phyloP scores from a whole-genome alignment of 2,888 invertebrate genomes.

The Calameuta filiformis region DNA sequence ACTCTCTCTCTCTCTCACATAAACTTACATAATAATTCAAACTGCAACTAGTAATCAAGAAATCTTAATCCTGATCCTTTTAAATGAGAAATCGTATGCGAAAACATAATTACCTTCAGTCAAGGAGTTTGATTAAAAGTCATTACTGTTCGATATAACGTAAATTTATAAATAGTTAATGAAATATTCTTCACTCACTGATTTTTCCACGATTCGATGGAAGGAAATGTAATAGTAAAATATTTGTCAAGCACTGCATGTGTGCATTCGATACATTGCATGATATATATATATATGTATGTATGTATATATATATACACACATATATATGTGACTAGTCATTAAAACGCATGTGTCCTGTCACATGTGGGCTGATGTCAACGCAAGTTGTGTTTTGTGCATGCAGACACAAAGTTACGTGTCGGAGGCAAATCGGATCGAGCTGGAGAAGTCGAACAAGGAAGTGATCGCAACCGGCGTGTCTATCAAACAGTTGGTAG shows the following conservation, averaged over 20 bases:
- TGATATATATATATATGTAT: neutral
- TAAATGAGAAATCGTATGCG: neutral
- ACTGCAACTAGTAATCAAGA: neutral
- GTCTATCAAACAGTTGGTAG: constrained; percentile 68
- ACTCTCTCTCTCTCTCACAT: neutral
- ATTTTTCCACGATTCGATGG: too few relatives aligned
- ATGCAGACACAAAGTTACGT: constrained; percentile 65
- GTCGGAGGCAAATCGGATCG: constrained; percentile 60
- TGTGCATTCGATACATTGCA: neutral
- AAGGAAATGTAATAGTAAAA: neutral
- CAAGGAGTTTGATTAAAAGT: neutral
- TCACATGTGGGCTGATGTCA: constrained; percentile 3
- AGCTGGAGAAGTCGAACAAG: constrained; percentile 60
- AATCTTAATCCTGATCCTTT: neutral
- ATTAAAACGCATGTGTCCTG: neutral
- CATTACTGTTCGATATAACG: neutral
- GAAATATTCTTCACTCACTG: neutral
- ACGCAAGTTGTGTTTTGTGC: constrained; percentile 47
- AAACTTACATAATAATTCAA: neutral
- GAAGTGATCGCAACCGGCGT: constrained; percentile 67
- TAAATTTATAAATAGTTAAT: neutral
- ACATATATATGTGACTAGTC: neutral
- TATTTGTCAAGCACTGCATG: neutral
- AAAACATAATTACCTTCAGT: neutral
- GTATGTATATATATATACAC: too few relatives aligned